Base-by-base conservation (phyloP, 2,888 invertebrate genomes). In the Acleris cristana region DNA sequence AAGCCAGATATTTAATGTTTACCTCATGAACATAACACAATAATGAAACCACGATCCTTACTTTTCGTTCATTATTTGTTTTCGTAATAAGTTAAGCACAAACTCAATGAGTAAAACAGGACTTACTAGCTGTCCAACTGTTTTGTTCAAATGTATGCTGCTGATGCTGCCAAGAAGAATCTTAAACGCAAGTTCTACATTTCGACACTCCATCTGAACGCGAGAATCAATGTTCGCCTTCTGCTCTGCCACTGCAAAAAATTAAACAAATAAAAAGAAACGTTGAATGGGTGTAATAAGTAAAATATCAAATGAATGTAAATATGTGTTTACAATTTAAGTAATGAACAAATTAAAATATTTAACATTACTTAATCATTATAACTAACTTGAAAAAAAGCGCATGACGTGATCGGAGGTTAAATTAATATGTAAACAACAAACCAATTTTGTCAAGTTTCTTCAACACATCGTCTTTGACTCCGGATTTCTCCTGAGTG, bases 81-180 rank as follows among this genome's bases (percentile, higher is more conserved):
- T 26, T 26, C 26, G 26, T 26, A 26, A 34, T 3, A 34, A 34
- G 34, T 34, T 14, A 14, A 40, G 40, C 4, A 40, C 16, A 18
- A 48, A 18, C 48, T n/a, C 16, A 8, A 45, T 45, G 45, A 2
- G 5, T n/a, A 45, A 45, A 4, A 16, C 12, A 16, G 5, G n/a
- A 5, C n/a, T 77, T 80, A 93, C 93, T 83, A 90, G 70, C 65
- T 90, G 82, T 30, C 89, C 88, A 8, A 93, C 70, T 55, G 90
- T 90, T 77, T 88, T 92, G 51, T 87, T 74, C 56, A 91, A 75
- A 60, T 87, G 76, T 12, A 70, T 71, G 2, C 72, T 76, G 48
- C 76, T 84, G 51, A 90, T 81, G 2, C 87, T 83, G 1, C 80
- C 83, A 0, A 89, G 70, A 0, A 90, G 74, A 63, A 92, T 86